A percentile compares a stretch with the other conserved stretches of the same genome.
Evolutionary conservation across 2,888 invertebrate species (phyloP).

Genomic region (Polymixis flavicincta): DNA sequence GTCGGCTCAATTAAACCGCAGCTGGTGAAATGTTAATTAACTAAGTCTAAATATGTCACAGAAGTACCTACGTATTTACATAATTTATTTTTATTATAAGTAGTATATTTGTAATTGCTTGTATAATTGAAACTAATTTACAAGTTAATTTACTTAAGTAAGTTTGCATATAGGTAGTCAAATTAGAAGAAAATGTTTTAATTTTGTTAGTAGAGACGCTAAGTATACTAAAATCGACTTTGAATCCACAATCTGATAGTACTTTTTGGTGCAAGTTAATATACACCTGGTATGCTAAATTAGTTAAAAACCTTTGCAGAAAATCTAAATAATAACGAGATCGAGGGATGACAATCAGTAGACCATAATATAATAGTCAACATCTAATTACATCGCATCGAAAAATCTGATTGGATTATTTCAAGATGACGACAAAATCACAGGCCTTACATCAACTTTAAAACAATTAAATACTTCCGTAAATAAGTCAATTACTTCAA

Average conservation of each 20-base stretch:
- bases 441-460: constrained; percentile 6
- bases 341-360: no score
- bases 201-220: not conserved
- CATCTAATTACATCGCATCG: not conserved
- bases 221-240: no score
- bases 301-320: not conserved
- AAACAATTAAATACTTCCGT: constrained; percentile 12
- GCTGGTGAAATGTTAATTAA: constrained; percentile 22
- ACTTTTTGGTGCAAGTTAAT: no score
- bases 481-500: constrained; percentile 27
- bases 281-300: not conserved
- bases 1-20: not conserved
- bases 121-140: not conserved
- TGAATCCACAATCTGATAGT: no score
- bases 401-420: not conserved
- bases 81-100: constrained; percentile 3
- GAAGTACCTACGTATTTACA: not conserved
- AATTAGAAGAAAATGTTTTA: not conserved
- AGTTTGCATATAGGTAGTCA: not conserved
- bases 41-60: not conserved
- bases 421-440: constrained; percentile 2
- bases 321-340: not conserved
- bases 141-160: not conserved
- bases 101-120: constrained; percentile 14
- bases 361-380: not conserved